These are phyloP conservation scores for Rosalia funebris DNA, from an alignment of 2,888 invertebrate genomes.

Conservation along the genomic window DNA sequence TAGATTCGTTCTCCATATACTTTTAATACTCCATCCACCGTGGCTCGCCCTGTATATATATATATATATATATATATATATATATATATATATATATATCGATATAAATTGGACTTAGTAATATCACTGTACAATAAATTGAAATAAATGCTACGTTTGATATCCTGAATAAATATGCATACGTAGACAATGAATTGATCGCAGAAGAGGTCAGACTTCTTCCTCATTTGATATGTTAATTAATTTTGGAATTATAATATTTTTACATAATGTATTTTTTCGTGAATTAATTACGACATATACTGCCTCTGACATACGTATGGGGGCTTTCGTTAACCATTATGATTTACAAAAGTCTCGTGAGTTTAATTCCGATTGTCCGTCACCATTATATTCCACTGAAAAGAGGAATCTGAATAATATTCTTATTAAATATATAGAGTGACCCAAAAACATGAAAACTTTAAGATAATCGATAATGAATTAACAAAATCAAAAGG, in stretches of 20 bases:
- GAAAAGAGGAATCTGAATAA: conserved; percentile 1
- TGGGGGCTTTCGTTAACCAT: neutral
- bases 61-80: too few species aligned
- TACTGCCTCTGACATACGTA: neutral
- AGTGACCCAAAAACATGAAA: too few species aligned
- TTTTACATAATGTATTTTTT: neutral
- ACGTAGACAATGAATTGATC: neutral
- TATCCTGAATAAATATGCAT: too few species aligned
- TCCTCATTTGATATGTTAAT: conserved; percentile 17
- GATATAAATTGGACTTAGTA: too few species aligned
- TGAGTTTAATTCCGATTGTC: neutral
- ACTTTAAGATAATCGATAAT: too few species aligned
- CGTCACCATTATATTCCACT: neutral
- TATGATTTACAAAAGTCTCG: conserved; percentile 1
- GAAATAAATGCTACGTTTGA: too few species aligned
- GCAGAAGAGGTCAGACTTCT: neutral
- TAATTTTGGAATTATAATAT: conserved; percentile 9
- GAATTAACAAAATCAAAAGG: too few species aligned
- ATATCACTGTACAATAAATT: too few species aligned
- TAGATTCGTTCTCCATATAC: too few species aligned
- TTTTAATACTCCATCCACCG: too few species aligned
- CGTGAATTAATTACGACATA: conserved; percentile 1
- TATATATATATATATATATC: too few species aligned
- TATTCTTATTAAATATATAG: neutral
- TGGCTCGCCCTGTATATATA: too few species aligned